phyloP scores from a whole-genome alignment of 2,797 vertebrate genomes.

The Myripristis jacobus region DNA sequence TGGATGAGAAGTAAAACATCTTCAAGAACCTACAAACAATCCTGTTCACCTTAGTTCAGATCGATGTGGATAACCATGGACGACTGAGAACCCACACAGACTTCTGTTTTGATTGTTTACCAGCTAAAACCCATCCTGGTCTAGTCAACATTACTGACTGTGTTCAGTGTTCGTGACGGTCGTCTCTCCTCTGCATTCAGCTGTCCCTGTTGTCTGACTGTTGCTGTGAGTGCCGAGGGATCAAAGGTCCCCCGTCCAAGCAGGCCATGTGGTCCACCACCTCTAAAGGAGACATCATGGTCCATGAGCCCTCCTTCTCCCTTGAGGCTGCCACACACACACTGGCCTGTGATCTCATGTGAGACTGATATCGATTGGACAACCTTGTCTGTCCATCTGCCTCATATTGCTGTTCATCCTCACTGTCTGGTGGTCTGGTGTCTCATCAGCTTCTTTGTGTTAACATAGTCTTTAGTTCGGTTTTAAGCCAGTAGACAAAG shows the following conservation, averaged over 20 bases:
- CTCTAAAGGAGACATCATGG: constrained; percentile 94
- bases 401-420: constrained; percentile 4
- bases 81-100: no score
- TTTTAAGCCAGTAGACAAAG: not conserved
- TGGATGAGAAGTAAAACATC: no score
- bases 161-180: constrained; percentile 6
- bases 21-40: no score
- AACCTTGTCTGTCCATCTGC: not conserved
- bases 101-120: not conserved
- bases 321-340: constrained; percentile 86
- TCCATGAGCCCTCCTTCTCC: constrained; percentile 90
- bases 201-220: constrained; percentile 89
- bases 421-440: not conserved
- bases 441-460: not conserved
- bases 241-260: constrained; percentile 86
- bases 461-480: constrained; percentile 1
- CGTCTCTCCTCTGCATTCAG: constrained; percentile 70
- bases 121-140: not conserved
- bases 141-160: not conserved
- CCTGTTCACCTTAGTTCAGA: no score
- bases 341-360: constrained; percentile 92
- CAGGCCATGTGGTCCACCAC: constrained; percentile 96
- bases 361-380: constrained; percentile 67
- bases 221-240: constrained; percentile 90
- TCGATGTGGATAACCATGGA: no score